Evolutionary conservation across 2,888 invertebrate genomes (phyloP).

Genomic region (Athetis lepigone): DNA sequence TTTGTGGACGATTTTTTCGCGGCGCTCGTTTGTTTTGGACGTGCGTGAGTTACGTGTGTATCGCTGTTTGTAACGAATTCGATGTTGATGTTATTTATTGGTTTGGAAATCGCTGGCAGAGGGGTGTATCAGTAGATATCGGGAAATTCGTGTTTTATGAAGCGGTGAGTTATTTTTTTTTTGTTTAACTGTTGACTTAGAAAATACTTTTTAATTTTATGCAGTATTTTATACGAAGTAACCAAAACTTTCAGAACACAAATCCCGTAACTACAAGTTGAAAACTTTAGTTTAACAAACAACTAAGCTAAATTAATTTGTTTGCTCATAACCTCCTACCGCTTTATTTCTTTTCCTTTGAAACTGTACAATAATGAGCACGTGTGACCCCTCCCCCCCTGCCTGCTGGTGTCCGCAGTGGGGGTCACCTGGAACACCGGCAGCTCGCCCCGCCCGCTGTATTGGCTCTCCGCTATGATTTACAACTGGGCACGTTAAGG

Average conservation of each 20-base stretch:
- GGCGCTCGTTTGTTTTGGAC: slow-evolving; percentile 62
- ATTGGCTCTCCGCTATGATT: slow-evolving; percentile 60
- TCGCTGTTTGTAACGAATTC: slow-evolving; percentile 52
- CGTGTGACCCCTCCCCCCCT: slow-evolving; percentile 28
- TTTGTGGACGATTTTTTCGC: slow-evolving; percentile 64
- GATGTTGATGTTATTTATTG: slow-evolving; percentile 61
- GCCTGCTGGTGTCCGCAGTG: slow-evolving; percentile 42
- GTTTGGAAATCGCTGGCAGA: slow-evolving; percentile 36
- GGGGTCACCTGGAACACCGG: slow-evolving; percentile 60
- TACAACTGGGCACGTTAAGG: slow-evolving; percentile 46
- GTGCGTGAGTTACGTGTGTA: slow-evolving; percentile 64
- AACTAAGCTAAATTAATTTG: neutral
- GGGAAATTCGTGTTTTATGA: slow-evolving; percentile 8
- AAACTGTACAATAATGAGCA: slow-evolving; percentile 19
- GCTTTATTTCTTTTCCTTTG: slow-evolving; percentile 1
- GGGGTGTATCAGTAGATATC: slow-evolving; percentile 20
- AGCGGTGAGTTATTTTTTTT: neutral
- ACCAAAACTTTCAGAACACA: neutral
- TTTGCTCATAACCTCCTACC: neutral
- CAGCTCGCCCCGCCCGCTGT: slow-evolving; percentile 52
- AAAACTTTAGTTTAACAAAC: neutral
- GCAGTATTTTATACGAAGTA: neutral
- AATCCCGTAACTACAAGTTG: neutral
- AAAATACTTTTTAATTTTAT: neutral
- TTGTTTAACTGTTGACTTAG: neutral